Conservation (phyloP, 2,888 invertebrate species). For the Hedychridium roseum region DNA sequence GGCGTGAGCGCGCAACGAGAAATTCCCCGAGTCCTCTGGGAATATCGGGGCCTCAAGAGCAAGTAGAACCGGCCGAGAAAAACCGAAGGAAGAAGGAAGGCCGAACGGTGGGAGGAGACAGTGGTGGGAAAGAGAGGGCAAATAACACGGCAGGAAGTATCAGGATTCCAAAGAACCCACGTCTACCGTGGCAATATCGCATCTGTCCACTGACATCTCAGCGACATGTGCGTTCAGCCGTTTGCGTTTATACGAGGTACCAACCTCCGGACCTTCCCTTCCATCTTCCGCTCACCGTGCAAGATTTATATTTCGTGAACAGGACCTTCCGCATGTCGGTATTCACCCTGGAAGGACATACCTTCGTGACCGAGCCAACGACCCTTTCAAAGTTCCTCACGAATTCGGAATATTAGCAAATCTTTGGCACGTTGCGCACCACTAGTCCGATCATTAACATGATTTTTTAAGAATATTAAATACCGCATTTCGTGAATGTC, state of each 20-base stretch:
- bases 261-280: neutral
- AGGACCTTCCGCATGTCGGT: too few species aligned
- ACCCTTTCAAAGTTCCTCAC: too few species aligned
- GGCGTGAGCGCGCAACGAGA: slow-evolving; percentile 19
- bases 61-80: slow-evolving; percentile 19
- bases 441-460: too few species aligned
- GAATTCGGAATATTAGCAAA: too few species aligned
- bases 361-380: too few species aligned
- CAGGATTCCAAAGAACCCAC: slow-evolving; percentile 38
- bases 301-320: too few species aligned
- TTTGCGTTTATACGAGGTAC: slow-evolving; percentile 17
- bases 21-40: slow-evolving; percentile 43
- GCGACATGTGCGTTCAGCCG: slow-evolving; percentile 48
- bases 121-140: slow-evolving; percentile 3
- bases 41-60: slow-evolving; percentile 32
- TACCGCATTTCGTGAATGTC: too few species aligned
- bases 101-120: neutral
- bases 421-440: too few species aligned
- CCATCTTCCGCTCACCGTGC: too few species aligned
- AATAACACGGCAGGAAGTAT: slow-evolving; percentile 45
- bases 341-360: too few species aligned
- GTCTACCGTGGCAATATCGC: slow-evolving; percentile 53
- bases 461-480: too few species aligned
- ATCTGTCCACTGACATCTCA: slow-evolving; percentile 57
- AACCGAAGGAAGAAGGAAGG: slow-evolving; percentile 7